Base-by-base conservation (phyloP, 1,140 invertebrate genomes). In the Eurosta solidaginis region DNA sequence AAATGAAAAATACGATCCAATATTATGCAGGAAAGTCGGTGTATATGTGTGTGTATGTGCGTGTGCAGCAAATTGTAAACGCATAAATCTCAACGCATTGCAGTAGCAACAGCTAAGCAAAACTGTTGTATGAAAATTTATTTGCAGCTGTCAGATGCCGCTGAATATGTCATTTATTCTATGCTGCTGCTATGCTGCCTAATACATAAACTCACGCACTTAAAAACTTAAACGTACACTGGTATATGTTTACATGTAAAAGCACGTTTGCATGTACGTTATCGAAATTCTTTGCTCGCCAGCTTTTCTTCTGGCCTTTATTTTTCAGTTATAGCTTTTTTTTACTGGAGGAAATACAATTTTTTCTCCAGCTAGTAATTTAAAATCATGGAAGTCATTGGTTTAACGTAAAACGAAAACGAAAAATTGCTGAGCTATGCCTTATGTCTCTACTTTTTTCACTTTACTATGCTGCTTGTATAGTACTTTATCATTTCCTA, bases 1-100 rank as follows among this genome's bases (percentile, higher is more conserved):
- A 22, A 68, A 22, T 68, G 59, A 42, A 40, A 22, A 68, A 68
- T 68, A n/a, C 33, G 33, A 14, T 2, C 0, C 27, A 68, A 68
- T 29, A 68, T 68, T 68, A n/a, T n/a, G 59, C 33, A 20, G 17
- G 29, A 29, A 40, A 68, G n/a, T 68, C 7, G 33, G 25, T 36
- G 27, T 36, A 17, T 12, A n/a, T 47, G 45, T 36, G 27, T 33
- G 12, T 59, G 27, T 59, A 2, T 33, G 9, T 68, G 4, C 5
- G 59, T 68, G n/a, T 27, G 14, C 22, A 52, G 4, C 20, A 22
- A 22, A 6, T 42, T 40, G 36, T 17, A n/a, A 68, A 68, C 33
- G 59, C 59, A 68, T 68, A 68, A 68, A 40, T 68, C 59, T 40
- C 33, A n/a, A 68, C 59, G 59, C 59, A 68, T 68, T 68, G 59